Conservation (phyloP, 2,888 invertebrate genomes). For the Drosophila percnosoma region DNA sequence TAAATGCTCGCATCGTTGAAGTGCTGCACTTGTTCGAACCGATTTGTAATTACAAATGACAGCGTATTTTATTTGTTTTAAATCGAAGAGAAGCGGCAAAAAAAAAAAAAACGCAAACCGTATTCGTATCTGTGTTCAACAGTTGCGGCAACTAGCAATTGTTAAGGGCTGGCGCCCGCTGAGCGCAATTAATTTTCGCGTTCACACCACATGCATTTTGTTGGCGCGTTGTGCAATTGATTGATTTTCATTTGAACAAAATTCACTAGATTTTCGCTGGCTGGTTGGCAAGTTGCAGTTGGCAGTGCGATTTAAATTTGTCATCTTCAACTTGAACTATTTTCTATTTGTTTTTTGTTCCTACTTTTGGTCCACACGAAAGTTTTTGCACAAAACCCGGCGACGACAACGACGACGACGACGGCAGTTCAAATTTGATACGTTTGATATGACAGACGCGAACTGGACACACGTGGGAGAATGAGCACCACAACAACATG, state of each 20-base stretch:
- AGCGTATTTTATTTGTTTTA: conserved; percentile 45
- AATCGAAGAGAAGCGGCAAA: not conserved
- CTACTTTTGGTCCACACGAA: conserved; percentile 11
- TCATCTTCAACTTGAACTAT: conserved; percentile 28
- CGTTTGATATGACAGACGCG: conserved; percentile 22
- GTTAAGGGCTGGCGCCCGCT: conserved; percentile 57
- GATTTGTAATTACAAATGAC: conserved; percentile 72
- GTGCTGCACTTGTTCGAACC: conserved; percentile 23
- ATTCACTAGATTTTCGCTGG: conserved; percentile 14
- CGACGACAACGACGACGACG: conserved; percentile 9
- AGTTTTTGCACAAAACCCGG: conserved; percentile 21
- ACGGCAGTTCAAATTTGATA: conserved; percentile 13
- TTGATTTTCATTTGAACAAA: conserved; percentile 63
- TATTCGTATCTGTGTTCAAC: conserved; percentile 36
- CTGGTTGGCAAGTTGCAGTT: conserved; percentile 19
- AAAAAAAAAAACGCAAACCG: not conserved
- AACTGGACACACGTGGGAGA: conserved; percentile 16
- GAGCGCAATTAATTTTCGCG: conserved; percentile 70
- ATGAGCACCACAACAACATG: conserved; percentile 19
- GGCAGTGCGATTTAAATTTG: conserved; percentile 17
- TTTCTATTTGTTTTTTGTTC: not conserved
- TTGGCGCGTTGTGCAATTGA: conserved; percentile 57
- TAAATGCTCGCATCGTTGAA: conserved; percentile 25
- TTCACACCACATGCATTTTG: conserved; percentile 61
- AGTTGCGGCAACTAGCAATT: conserved; percentile 46